Conservation (phyloP, 1,140 invertebrate species). For the Thaumetopoea pityocampa region DNA sequence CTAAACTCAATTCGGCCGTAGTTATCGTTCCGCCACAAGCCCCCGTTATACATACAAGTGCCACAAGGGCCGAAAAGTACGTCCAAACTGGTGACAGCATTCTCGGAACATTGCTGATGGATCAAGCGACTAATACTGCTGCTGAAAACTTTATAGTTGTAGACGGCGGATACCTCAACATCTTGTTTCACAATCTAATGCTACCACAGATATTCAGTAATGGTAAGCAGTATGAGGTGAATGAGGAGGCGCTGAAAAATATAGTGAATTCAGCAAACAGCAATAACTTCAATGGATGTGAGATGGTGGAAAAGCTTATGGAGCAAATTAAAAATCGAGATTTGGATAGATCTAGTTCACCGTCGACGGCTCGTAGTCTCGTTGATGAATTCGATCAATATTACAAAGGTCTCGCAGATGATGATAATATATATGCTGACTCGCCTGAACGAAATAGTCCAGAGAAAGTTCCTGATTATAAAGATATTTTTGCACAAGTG, state of each 20-base stretch:
- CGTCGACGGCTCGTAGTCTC: conserved; percentile 57
- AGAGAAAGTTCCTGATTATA: conserved; percentile 15
- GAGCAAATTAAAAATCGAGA: conserved; percentile 52
- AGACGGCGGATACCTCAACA: conserved; percentile 65
- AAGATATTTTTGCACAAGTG: conserved; percentile 19
- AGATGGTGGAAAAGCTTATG: conserved; percentile 44
- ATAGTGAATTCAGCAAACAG: conserved; percentile 47
- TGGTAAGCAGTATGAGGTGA: conserved; percentile 63
- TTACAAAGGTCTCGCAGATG: conserved; percentile 43
- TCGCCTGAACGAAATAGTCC: conserved; percentile 7
- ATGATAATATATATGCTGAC: conserved; percentile 23
- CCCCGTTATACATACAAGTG: conserved; percentile 7
- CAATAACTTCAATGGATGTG: conserved; percentile 28
- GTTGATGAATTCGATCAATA: conserved; percentile 63
- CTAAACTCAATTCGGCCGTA: conserved; percentile 32
- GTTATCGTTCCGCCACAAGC: conserved; percentile 10
- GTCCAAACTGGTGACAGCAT: conserved; percentile 52
- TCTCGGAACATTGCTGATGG: conserved; percentile 10
- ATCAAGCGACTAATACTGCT: conserved; percentile 33
- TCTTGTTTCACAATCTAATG: conserved; percentile 56
- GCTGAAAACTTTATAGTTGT: conserved; percentile 57
- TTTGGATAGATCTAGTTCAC: conserved; percentile 35
- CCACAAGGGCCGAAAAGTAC: conserved; percentile 45
- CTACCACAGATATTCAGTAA: conserved; percentile 58
- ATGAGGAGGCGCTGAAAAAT: conserved; percentile 58